Conservation (phyloP, 2,113 vertebrate species). For the Ibidorhyncha struthersii region DNA sequence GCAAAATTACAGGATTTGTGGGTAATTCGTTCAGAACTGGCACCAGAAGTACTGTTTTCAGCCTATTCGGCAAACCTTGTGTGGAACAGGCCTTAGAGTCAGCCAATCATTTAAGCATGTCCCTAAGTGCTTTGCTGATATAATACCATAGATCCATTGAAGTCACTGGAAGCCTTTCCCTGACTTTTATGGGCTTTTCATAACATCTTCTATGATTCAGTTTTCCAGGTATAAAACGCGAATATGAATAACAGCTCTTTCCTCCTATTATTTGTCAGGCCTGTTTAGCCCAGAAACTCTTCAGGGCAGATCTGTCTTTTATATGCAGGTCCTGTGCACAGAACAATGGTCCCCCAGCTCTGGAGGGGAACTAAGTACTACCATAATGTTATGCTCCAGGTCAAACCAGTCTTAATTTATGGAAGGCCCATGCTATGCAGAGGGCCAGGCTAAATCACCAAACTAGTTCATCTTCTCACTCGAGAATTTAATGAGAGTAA, state of each 20-base stretch:
- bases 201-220: background rate
- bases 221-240: background rate
- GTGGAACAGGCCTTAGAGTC: background rate
- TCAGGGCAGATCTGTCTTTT: background rate
- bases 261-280: background rate
- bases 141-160: background rate
- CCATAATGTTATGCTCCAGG: background rate
- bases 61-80: background rate
- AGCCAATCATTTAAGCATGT: background rate
- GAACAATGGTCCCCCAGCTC: background rate
- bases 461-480: background rate
- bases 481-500: background rate
- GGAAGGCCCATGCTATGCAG: background rate
- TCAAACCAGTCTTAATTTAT: background rate
- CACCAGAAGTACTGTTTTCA: background rate
- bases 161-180: constrained; percentile 9
- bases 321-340: background rate
- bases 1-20: constrained; percentile 35
- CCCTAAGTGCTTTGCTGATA: background rate
- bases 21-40: background rate
- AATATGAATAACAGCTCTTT: background rate
- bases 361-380: background rate
- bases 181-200: constrained; percentile 34
- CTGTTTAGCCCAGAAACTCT: background rate
- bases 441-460: background rate